Conservation (phyloP, 1,140 invertebrate genomes). For the Ruditapes philippinarum region DNA sequence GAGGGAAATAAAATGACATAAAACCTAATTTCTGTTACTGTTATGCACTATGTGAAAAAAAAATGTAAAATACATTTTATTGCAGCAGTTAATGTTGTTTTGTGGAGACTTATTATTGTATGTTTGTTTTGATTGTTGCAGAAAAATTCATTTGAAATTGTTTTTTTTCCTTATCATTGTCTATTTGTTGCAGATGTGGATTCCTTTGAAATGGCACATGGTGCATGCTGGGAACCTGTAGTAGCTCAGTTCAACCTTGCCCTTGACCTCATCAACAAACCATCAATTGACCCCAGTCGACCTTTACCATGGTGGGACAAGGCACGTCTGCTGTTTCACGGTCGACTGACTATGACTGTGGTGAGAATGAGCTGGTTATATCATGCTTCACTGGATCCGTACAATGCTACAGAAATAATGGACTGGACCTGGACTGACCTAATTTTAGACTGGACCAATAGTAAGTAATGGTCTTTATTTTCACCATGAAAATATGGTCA, state of each 20-base stretch:
- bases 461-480: no score
- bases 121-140: neutral
- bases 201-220: constrained; percentile 94
- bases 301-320: constrained; percentile 99
- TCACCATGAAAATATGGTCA: no score
- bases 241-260: constrained; percentile 97
- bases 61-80: no score
- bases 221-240: constrained; percentile 99
- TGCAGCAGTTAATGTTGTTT: no score
- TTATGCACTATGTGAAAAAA: no score
- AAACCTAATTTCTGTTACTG: no score
- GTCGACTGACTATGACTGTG: constrained; percentile 95
- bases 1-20: no score
- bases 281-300: constrained; percentile 97
- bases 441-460: constrained; percentile 98
- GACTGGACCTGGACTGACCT: constrained; percentile 97
- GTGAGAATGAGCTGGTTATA: constrained; percentile 95
- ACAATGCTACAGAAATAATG: constrained; percentile 99
- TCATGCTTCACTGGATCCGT: constrained; percentile 98
- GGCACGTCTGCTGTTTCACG: constrained; percentile 96
- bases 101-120: neutral
- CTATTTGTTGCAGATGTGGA: constrained; percentile 76
- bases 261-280: constrained; percentile 92
- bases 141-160: neutral
- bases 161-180: neutral